Evolutionary conservation across 2,113 vertebrate genomes (phyloP).

Genomic region (Coryphaenoides rupestris): DNA sequence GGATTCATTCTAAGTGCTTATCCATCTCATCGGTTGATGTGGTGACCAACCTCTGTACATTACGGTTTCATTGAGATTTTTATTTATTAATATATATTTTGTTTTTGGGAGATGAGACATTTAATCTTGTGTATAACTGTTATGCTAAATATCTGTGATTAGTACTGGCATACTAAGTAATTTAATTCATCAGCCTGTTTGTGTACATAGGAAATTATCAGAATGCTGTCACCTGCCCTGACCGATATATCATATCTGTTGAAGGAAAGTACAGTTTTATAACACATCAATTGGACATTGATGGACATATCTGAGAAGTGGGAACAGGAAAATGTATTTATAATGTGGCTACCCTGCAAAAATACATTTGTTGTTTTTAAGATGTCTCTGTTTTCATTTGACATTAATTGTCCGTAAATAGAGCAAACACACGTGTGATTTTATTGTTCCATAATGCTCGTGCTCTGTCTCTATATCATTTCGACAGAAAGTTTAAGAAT

Average conservation of each 20-base stretch:
- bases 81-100: conserved; percentile 54
- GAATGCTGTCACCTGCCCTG: conserved; percentile 36
- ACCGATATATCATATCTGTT: conserved; percentile 19
- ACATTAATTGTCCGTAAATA: neutral
- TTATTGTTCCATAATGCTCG: conserved; percentile 32
- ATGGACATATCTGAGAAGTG: conserved; percentile 20
- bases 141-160: conserved; percentile 32
- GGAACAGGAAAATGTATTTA: conserved; percentile 21
- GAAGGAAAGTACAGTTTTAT: conserved; percentile 34
- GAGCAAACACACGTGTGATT: conserved; percentile 29
- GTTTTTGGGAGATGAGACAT: conserved; percentile 13
- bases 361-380: neutral
- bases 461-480: conserved; percentile 40
- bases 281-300: conserved; percentile 33
- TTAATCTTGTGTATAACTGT: conserved; percentile 27
- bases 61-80: conserved; percentile 22
- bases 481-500: conserved; percentile 38
- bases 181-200: conserved; percentile 28
- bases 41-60: conserved; percentile 18
- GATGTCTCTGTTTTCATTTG: neutral
- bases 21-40: conserved; percentile 17
- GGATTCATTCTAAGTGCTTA: conserved; percentile 32
- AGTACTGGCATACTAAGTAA: conserved; percentile 8
- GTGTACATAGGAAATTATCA: conserved; percentile 35
- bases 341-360: neutral